phyloP scores from a whole-genome alignment of 2,113 vertebrate species.

The Phylloscopus trochilus region DNA sequence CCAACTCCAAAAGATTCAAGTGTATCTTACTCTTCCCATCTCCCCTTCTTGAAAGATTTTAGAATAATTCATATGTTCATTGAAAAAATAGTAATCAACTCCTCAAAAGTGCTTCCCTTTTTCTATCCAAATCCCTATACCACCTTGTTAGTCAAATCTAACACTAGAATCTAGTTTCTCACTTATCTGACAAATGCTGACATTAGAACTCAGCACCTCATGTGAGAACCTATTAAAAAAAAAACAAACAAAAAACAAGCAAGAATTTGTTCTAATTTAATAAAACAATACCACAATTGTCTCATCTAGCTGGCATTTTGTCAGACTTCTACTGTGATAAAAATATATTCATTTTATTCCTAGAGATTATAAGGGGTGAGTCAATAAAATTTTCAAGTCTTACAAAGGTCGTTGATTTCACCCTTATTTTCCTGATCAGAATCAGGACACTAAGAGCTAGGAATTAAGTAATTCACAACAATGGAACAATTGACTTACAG shows the following conservation, averaged over 20 bases:
- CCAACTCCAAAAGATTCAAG: neutral
- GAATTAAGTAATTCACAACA: neutral
- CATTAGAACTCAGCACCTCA: neutral
- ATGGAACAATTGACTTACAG: neutral
- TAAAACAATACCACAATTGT: neutral
- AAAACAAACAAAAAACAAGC: neutral
- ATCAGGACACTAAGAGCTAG: neutral
- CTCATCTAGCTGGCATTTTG: neutral
- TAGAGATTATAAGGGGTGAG: neutral
- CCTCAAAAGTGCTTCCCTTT: neutral
- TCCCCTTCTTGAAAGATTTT: neutral
- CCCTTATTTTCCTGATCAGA: neutral
- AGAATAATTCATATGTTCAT: neutral
- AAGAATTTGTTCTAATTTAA: neutral
- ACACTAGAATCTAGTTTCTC: neutral
- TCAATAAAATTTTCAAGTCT: neutral
- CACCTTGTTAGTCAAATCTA: neutral
- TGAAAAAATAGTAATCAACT: neutral
- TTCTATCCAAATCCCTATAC: neutral
- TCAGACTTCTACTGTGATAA: neutral
- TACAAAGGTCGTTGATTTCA: neutral
- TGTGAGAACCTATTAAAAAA: neutral
- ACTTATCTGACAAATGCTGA: neutral
- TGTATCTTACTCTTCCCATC: neutral
- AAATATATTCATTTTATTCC: neutral